A percentile compares a stretch with the other conserved stretches of the same genome.
These are phyloP conservation scores for Thalpophila matura DNA, from an alignment of 2,888 invertebrate genomes.

Conservation along the genomic window DNA sequence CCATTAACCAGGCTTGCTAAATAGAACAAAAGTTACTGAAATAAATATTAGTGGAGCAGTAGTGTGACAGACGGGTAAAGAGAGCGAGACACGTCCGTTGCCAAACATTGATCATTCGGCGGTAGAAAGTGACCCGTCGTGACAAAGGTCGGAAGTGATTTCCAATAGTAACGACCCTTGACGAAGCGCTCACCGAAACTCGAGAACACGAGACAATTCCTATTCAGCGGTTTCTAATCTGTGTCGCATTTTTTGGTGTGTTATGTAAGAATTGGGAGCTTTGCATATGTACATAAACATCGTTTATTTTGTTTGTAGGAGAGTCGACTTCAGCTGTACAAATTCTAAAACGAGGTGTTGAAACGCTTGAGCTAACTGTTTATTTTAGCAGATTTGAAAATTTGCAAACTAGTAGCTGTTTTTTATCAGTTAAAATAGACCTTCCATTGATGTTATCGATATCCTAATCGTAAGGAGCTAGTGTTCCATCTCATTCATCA, in stretches of 20 bases:
- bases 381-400: constrained; percentile 7
- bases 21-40: constrained; percentile 53
- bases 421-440: not conserved
- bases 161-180: constrained; percentile 85
- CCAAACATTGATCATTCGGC: constrained; percentile 68
- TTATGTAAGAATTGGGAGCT: constrained; percentile 39
- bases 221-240: constrained; percentile 68
- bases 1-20: constrained; percentile 42
- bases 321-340: constrained; percentile 10
- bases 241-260: constrained; percentile 37
- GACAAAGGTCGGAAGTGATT: constrained; percentile 89
- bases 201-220: constrained; percentile 55
- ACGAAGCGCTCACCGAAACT: constrained; percentile 70
- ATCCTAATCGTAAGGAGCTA: not conserved
- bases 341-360: constrained; percentile 16
- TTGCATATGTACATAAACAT: constrained; percentile 18
- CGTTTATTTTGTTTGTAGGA: constrained; percentile 10
- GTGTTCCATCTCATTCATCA: not conserved
- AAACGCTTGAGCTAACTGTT: not conserved
- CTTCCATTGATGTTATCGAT: not conserved
- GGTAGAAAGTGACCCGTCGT: constrained; percentile 83
- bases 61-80: constrained; percentile 66
- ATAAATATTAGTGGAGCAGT: constrained; percentile 56
- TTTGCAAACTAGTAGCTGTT: not conserved
- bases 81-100: constrained; percentile 77